Base-by-base conservation (phyloP, 1,140 invertebrate species). In the Matsumurasca onukii region DNA sequence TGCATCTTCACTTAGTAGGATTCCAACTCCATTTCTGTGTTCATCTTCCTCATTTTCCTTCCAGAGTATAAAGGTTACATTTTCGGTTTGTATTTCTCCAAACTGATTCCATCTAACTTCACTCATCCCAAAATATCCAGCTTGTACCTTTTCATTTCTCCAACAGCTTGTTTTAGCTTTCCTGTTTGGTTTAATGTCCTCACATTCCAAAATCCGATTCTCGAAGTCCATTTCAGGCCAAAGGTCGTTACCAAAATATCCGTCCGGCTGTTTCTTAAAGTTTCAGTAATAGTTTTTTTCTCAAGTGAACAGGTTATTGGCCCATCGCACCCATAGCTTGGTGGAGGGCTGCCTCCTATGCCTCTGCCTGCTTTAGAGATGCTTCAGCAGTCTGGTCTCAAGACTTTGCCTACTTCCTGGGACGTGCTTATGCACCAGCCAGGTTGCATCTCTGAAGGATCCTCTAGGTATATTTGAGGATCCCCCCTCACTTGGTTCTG, bases 1-100 rank as follows among this genome's bases (percentile, higher is more conserved):
- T 31, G 63, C 31, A 3, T 66, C 3, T 51, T 48, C 51, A 20
- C 25, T 62, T 15, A 62, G 3, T 20, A 62, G 5, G 22, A 62
- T 24, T 12, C 59, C 59, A 31, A 66, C 63, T 66, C 63, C 63
- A 25, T n/a, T 48, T 39, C 2, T 45, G 13, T 27, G 25, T 5
- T 9, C 31, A 12, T 27, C 25, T 12, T 22, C 45, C 45, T 66
- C 63, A 66, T 63, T 31, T 66, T 9, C 63, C 20, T 66, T 15
- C 63, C 63, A 57, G 63, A 66, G 24, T 66, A 66, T 9, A 66
- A 17, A 5, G 51, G 31, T 66, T 5, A 15, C 29, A 5, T 48
- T 15, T 57, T 66, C 63, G 13, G 31, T 57, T 3, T 25, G 13
- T 48, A 57, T 66, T 25, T 66, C 63, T 15, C 63, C 63, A 51